Evolutionary conservation across 1,140 invertebrate genomes (phyloP), one percentile per base, ranked within the genome.

Genomic region (Dendroctonus valens): DNA sequence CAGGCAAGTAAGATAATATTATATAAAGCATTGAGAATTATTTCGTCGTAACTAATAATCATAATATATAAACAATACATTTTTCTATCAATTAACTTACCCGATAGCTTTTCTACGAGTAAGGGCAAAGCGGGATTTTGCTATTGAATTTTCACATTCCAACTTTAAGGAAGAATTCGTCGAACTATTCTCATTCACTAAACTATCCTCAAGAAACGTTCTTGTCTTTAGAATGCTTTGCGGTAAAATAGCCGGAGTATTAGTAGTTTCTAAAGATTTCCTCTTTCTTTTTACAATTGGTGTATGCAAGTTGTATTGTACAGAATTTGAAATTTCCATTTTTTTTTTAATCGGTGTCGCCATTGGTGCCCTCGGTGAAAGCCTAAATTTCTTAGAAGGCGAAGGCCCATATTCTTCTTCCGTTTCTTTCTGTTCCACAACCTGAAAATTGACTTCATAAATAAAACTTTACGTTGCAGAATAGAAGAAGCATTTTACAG

Each of bases 221-320:
- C 46, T 39, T 40, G 52, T 69, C 64, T 78, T 78, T 41, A 78
- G 55, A 41, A 78, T 78, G 65, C 77, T 77, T 15, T 75, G 72
- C 5, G 75, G 77, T 48, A 54, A 52, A 26, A 26, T 26, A 26
- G 26, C 26, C 26, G 26, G 26, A 26, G 26, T 26, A 15, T 7
- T 58, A 5, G 51, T 46, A 5, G 6, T 70, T 46, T 50, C 53
- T 54, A 50, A 65, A 8, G 63, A 26, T 54, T 41, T 50, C 48
- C 41, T 61, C 49, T 74, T 75, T 8, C 74, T 59, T 69, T 69
- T 73, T 8, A 74, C 69, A 48, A 76, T 70, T 3, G 73, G 76
- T 7, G 74, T 76, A 38, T 62, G 37, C 14, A 74, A 61, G 64
- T 64, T 72, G 41, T 65, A 57, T 5, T 63, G 57, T 14, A 50